A percentile compares a stretch with the other conserved stretches of the same genome.
phyloP scores from a whole-genome alignment of 2,888 invertebrate genomes.

The Antitype chi region DNA sequence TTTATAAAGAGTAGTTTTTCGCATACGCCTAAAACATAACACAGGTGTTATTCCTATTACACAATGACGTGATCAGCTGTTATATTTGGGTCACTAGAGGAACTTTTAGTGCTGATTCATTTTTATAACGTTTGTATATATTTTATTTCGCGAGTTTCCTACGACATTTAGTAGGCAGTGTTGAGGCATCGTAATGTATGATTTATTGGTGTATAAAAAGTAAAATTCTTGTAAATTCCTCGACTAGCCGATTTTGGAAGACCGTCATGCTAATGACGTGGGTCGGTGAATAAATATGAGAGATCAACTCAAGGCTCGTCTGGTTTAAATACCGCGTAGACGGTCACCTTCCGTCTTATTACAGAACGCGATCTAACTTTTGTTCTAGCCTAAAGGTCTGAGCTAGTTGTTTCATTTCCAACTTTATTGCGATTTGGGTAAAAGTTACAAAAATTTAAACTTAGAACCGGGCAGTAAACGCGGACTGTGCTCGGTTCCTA shows the following conservation, averaged over 20 bases:
- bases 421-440: too few relatives aligned
- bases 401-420: too few relatives aligned
- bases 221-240: conserved; percentile 36
- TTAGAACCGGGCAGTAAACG: too few relatives aligned
- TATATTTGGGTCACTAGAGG: conserved; percentile 74
- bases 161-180: conserved; percentile 43
- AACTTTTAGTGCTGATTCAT: conserved; percentile 52
- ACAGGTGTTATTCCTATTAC: conserved; percentile 51
- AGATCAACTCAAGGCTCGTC: conserved; percentile 30
- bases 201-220: conserved; percentile 50
- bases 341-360: not conserved
- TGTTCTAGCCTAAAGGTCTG: too few relatives aligned
- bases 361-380: too few relatives aligned
- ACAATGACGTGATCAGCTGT: conserved; percentile 56
- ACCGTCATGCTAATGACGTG: conserved; percentile 41
- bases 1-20: not conserved
- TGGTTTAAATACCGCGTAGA: not conserved
- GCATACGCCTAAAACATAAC: conserved; percentile 18
- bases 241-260: conserved; percentile 27
- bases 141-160: conserved; percentile 36
- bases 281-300: conserved; percentile 22
- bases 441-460: too few relatives aligned
- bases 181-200: conserved; percentile 48
- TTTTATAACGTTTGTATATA: conserved; percentile 50
- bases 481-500: too few relatives aligned